Evolutionary conservation across 1,140 invertebrate species (phyloP).

Genomic region (Tribolium castaneum): DNA sequence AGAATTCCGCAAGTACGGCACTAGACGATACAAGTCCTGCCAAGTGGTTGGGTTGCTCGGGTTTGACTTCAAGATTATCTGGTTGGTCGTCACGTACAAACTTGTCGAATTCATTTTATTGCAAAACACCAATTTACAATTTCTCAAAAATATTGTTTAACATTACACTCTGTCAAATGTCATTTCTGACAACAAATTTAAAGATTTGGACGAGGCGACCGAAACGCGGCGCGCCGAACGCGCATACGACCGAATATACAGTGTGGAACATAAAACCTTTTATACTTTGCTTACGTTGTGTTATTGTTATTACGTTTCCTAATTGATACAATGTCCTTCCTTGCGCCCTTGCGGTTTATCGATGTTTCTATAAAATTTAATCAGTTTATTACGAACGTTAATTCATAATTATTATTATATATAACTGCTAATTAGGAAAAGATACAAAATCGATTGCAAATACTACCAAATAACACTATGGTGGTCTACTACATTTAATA

Average conservation of each 20-base stretch:
- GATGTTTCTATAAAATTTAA: too few relatives aligned
- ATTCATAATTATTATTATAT: too few relatives aligned
- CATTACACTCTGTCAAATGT: constrained; percentile 4
- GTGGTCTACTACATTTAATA: too few relatives aligned
- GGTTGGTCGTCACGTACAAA: constrained; percentile 85
- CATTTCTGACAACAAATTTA: background rate
- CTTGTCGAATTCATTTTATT: constrained; percentile 83
- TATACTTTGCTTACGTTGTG: too few relatives aligned
- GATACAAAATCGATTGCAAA: too few relatives aligned
- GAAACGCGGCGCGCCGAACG: background rate
- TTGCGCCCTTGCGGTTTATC: too few relatives aligned
- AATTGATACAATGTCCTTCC: too few relatives aligned
- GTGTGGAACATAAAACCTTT: too few relatives aligned
- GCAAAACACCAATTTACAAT: constrained; percentile 26
- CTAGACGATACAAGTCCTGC: constrained; percentile 83
- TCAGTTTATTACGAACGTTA: too few relatives aligned
- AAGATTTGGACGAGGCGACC: background rate
- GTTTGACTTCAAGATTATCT: constrained; percentile 79
- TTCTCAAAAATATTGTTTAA: constrained; percentile 29
- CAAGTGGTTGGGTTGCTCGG: constrained; percentile 77
- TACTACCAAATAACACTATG: too few relatives aligned
- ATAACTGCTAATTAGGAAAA: too few relatives aligned
- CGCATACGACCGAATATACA: background rate
- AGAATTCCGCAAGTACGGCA: constrained; percentile 86
- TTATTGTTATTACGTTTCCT: too few relatives aligned